phyloP scores from a whole-genome alignment of 2,888 invertebrate species.

The Drosophila gaucha region DNA sequence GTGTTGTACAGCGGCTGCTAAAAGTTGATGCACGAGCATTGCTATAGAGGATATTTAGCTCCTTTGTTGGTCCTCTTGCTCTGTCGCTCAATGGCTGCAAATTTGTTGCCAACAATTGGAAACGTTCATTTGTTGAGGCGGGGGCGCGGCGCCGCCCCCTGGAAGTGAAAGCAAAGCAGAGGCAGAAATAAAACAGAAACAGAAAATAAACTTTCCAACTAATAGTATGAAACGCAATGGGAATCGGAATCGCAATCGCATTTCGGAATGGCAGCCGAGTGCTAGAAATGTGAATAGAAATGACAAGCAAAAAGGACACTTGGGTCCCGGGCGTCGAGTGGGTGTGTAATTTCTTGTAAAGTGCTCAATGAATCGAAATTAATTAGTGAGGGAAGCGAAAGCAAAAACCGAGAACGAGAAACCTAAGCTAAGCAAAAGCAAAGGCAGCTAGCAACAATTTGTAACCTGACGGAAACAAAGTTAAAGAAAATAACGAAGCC shows the following conservation, averaged over 20 bases:
- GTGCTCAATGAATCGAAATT: constrained; percentile 82
- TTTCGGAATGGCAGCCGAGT: constrained; percentile 16
- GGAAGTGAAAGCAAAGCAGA: constrained; percentile 35
- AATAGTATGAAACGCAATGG: constrained; percentile 60
- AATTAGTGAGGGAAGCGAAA: constrained; percentile 74
- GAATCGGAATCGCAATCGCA: constrained; percentile 23
- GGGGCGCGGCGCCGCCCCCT: constrained; percentile 48
- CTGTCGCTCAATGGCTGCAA: constrained; percentile 64
- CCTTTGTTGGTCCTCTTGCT: constrained; percentile 43
- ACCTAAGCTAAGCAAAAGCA: constrained; percentile 46
- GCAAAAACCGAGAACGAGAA: constrained; percentile 40
- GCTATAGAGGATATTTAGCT: constrained; percentile 11
- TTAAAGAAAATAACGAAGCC: constrained; percentile 64
- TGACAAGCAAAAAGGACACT: constrained; percentile 9
- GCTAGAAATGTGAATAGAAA: constrained; percentile 31
- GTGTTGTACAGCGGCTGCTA: neutral
- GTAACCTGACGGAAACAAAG: constrained; percentile 75
- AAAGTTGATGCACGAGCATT: constrained; percentile 6
- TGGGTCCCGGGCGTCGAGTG: constrained; percentile 38
- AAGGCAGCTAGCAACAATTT: constrained; percentile 62
- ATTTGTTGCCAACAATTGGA: constrained; percentile 76
- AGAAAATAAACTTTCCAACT: constrained; percentile 36
- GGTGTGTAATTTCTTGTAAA: constrained; percentile 77
- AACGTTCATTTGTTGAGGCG: constrained; percentile 63
- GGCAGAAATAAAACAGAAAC: constrained; percentile 1